A percentile compares a stretch with the other conserved stretches of the same genome.
Evolutionary conservation across 2,797 vertebrate genomes (phyloP).

Genomic region (Pristis pectinata): DNA sequence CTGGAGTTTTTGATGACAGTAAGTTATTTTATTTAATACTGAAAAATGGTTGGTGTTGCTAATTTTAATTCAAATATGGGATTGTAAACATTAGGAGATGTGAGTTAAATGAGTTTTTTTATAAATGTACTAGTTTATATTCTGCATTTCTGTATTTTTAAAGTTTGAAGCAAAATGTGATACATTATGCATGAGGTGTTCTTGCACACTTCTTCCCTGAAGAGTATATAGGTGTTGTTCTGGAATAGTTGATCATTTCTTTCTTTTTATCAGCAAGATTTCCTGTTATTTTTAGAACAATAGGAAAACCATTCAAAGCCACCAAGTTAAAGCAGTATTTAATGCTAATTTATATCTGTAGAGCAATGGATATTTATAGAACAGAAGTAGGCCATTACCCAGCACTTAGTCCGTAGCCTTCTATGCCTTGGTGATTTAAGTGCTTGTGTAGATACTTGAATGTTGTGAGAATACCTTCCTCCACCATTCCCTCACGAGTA

Average conservation of each 20-base stretch:
- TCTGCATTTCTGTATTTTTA: not conserved
- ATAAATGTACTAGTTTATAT: not conserved
- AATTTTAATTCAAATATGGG: not conserved
- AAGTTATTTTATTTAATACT: constrained; percentile 53
- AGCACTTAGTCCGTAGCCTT: no score
- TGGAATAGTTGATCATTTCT: not conserved
- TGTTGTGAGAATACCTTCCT: no score
- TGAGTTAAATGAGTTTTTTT: not conserved
- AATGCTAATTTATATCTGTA: not conserved
- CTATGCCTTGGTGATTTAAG: no score
- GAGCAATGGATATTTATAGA: no score
- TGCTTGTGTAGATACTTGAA: no score
- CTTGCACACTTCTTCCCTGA: not conserved
- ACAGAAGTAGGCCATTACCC: no score
- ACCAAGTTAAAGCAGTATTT: not conserved
- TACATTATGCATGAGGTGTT: not conserved
- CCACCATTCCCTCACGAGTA: no score
- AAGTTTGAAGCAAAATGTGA: not conserved
- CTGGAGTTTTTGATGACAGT: constrained; percentile 98
- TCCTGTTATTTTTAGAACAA: not conserved
- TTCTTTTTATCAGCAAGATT: not conserved
- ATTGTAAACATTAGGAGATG: not conserved
- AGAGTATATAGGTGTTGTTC: not conserved
- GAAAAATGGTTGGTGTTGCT: not conserved
- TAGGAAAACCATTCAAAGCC: not conserved